Percentiles rank a stretch among this genome's conserved stretches.
These are phyloP conservation scores for Epinotia demarniana DNA, from an alignment of 2,888 invertebrate species.

Conservation along the genomic window DNA sequence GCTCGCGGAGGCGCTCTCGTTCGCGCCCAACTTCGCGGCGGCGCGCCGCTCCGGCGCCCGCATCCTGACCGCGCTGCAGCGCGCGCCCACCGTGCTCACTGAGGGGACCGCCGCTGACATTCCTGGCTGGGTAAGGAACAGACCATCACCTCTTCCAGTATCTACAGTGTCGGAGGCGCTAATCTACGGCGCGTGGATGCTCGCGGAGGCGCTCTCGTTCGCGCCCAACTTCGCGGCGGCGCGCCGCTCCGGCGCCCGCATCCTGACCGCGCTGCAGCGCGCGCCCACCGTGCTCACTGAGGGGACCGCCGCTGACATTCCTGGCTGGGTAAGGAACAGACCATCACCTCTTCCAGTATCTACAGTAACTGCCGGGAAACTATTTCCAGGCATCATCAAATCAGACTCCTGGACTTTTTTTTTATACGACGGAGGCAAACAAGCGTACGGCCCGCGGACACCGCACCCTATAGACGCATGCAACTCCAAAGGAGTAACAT, in stretches of 20 bases:
- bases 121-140: conserved; percentile 66
- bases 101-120: conserved; percentile 59
- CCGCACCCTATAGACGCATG: too few relatives aligned
- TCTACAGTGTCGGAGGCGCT: conserved; percentile 91
- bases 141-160: not conserved
- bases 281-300: conserved; percentile 72
- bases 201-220: conserved; percentile 90
- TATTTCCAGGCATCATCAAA: too few relatives aligned
- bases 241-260: conserved; percentile 87
- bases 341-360: not conserved
- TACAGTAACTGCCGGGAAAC: too few relatives aligned
- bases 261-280: conserved; percentile 81
- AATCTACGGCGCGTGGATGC: conserved; percentile 92
- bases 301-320: conserved; percentile 56
- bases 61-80: conserved; percentile 82
- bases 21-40: conserved; percentile 90
- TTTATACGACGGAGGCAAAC: too few relatives aligned
- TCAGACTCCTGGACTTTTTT: too few relatives aligned
- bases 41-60: conserved; percentile 88
- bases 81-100: conserved; percentile 71
- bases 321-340: conserved; percentile 65
- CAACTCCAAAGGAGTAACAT: too few relatives aligned
- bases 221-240: conserved; percentile 91
- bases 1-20: conserved; percentile 90
- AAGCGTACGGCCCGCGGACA: too few relatives aligned